phyloP scores from a whole-genome alignment of 2,888 invertebrate genomes.

The Pseudococcus jackbeardsleyi region DNA sequence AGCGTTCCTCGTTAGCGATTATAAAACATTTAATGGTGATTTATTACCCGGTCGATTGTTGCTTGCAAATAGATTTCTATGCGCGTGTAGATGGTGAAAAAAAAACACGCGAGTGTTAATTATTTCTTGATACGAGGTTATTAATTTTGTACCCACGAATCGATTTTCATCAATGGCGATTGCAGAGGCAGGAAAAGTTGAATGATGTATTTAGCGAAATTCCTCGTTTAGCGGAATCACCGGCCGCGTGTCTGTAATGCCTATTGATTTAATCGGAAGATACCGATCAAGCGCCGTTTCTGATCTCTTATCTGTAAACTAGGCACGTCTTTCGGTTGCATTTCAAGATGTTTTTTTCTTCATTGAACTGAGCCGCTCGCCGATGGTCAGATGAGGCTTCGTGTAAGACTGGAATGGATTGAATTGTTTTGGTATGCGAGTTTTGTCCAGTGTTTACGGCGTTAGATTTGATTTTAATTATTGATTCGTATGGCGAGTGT shows the following conservation, averaged over 20 bases:
- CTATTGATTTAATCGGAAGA: slow-evolving; percentile 28
- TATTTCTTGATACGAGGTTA: slow-evolving; percentile 49
- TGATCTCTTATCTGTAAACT: slow-evolving; percentile 13
- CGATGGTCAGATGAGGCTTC: background rate
- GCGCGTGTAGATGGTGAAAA: slow-evolving; percentile 11
- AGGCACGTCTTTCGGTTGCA: background rate
- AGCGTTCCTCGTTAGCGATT: background rate
- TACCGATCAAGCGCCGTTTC: slow-evolving; percentile 34
- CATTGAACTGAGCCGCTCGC: background rate
- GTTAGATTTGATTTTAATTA: slow-evolving; percentile 43
- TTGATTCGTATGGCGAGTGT: background rate
- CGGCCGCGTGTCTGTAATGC: background rate
- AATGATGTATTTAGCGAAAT: background rate
- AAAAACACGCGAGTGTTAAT: slow-evolving; percentile 5
- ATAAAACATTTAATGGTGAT: slow-evolving; percentile 26
- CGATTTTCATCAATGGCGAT: slow-evolving; percentile 35
- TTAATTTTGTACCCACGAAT: background rate
- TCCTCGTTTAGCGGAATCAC: background rate
- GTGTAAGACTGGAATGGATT: background rate
- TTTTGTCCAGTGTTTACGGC: background rate
- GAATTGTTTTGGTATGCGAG: background rate
- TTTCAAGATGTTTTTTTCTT: background rate
- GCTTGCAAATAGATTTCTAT: background rate
- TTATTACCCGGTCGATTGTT: slow-evolving; percentile 1
- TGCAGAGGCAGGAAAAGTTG: background rate